phyloP scores from a whole-genome alignment of 2,888 invertebrate species.

The Eupithecia vulgata region DNA sequence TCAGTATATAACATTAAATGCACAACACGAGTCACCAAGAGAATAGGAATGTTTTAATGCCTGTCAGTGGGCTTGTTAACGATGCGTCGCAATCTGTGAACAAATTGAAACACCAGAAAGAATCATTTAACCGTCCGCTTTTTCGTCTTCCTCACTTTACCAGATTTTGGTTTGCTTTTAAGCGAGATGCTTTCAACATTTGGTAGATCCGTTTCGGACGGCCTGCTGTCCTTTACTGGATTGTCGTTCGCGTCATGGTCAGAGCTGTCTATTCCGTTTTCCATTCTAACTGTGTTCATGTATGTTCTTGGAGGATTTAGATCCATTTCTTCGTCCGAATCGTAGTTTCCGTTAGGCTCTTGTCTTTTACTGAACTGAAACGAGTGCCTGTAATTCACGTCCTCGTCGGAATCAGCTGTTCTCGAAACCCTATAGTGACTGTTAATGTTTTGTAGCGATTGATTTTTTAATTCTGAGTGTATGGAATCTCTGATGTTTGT shows the following conservation, averaged over 20 bases:
- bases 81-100: constrained; percentile 68
- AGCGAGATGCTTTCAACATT: constrained; percentile 73
- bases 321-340: constrained; percentile 72
- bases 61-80: constrained; percentile 48
- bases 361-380: constrained; percentile 63
- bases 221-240: constrained; percentile 49
- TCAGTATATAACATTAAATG: constrained; percentile 58
- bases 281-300: constrained; percentile 61
- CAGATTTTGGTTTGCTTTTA: constrained; percentile 63
- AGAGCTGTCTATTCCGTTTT: constrained; percentile 72
- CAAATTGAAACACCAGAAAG: constrained; percentile 74
- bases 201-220: constrained; percentile 64
- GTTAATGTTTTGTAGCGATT: constrained; percentile 76
- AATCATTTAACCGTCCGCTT: constrained; percentile 80
- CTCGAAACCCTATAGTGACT: constrained; percentile 56
- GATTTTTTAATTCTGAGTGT: constrained; percentile 72
- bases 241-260: constrained; percentile 75
- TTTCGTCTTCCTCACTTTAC: constrained; percentile 71
- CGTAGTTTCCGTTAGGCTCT: constrained; percentile 71
- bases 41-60: constrained; percentile 66
- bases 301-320: constrained; percentile 53
- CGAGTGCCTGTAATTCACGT: constrained; percentile 61
- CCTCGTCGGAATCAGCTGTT: constrained; percentile 71
- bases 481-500: constrained; percentile 65
- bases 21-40: constrained; percentile 71